A percentile compares a stretch with the other conserved stretches of the same genome.
phyloP scores from a whole-genome alignment of 2,797 vertebrate species.

The Rachycentron canadum region DNA sequence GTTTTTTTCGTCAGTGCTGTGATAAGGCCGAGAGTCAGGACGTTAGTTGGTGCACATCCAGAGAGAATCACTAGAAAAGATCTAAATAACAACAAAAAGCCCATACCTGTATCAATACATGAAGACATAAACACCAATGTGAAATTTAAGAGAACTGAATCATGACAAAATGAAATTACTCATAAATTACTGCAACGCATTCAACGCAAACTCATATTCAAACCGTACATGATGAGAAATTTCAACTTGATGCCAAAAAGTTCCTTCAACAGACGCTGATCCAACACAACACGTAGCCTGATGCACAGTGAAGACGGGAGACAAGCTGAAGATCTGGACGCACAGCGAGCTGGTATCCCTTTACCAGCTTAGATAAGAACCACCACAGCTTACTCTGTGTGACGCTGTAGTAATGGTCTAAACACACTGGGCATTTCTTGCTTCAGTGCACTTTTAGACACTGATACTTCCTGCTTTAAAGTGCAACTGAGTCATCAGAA shows the following conservation, averaged over 20 bases:
- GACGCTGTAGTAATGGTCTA: constrained; percentile 17
- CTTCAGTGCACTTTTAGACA: not conserved
- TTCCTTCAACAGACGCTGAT: constrained; percentile 8
- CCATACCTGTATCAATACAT: not conserved
- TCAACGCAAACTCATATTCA: not conserved
- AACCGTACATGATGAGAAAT: constrained; percentile 24
- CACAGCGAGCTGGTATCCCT: constrained; percentile 26
- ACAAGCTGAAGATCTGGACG: constrained; percentile 15
- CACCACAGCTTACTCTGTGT: constrained; percentile 19
- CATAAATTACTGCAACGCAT: constrained; percentile 17
- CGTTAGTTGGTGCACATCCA: not conserved
- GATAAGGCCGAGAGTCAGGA: constrained; percentile 5
- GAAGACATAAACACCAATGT: not conserved
- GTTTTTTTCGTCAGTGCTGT: constrained; percentile 20
- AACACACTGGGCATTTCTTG: constrained; percentile 1
- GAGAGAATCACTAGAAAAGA: constrained; percentile 3
- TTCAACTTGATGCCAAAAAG: constrained; percentile 33
- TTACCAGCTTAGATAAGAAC: constrained; percentile 32
- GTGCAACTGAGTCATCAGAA: not conserved
- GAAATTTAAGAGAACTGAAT: not conserved
- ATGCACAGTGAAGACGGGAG: constrained; percentile 1
- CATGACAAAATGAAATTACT: constrained; percentile 11
- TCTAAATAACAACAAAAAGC: not conserved
- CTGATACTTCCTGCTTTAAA: not conserved
- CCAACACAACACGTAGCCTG: constrained; percentile 32